Evolutionary conservation across 1,140 invertebrate genomes (phyloP).

Genomic region (Catajapyx aquilonaris): DNA sequence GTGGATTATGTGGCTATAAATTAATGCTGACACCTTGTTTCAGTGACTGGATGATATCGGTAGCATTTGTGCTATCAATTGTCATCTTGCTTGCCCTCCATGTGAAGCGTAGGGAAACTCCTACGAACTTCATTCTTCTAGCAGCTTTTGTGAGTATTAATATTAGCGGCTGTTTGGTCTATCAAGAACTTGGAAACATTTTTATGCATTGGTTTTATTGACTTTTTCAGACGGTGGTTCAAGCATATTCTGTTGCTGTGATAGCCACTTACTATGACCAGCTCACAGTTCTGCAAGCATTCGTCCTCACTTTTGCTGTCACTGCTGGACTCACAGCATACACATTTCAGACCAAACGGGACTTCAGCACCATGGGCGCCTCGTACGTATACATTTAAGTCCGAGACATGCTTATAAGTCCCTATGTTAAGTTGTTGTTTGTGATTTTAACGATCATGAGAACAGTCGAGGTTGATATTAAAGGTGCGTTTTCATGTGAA

Average conservation of each 20-base stretch:
- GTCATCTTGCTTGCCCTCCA: conserved; percentile 34
- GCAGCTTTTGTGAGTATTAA: conserved; percentile 39
- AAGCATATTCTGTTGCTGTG: conserved; percentile 49
- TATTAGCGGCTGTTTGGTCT: no score
- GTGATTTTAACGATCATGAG: no score
- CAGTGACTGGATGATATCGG: conserved; percentile 38
- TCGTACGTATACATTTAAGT: conserved; percentile 44
- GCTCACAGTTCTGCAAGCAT: conserved; percentile 45
- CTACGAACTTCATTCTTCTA: conserved; percentile 41
- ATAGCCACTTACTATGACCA: conserved; percentile 51
- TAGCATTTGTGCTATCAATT: conserved; percentile 34
- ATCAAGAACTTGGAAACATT: no score
- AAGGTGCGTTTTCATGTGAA: no score
- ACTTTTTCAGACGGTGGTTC: conserved; percentile 45
- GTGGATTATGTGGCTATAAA: no score
- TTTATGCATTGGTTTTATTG: no score
- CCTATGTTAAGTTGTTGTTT: no score
- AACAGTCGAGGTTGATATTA: no score
- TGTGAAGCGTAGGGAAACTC: conserved; percentile 37
- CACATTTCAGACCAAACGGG: conserved; percentile 59
- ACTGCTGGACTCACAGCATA: conserved; percentile 46
- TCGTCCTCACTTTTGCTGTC: conserved; percentile 46
- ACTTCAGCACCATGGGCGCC: conserved; percentile 52
- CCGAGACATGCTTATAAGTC: no score
- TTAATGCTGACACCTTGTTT: no score